These are phyloP conservation scores for Leptocoma aspasia DNA, from an alignment of 2,113 vertebrate genomes.

Conservation along the genomic window DNA sequence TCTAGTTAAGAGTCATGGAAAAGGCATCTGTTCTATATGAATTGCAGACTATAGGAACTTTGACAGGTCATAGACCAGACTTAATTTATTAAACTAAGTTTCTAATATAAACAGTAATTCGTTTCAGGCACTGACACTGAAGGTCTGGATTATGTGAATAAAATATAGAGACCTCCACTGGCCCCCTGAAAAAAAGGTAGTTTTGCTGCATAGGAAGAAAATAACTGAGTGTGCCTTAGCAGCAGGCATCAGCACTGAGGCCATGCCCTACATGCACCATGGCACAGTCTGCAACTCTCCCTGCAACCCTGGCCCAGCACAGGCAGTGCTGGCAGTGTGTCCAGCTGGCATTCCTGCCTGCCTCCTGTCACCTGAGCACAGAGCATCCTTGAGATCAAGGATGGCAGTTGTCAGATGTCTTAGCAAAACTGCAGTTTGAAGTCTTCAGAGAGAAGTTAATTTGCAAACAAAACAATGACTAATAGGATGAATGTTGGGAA, in stretches of 20 bases:
- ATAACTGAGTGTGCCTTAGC: slow-evolving; percentile 16
- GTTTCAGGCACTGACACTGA: slow-evolving; percentile 91
- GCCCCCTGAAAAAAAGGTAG: slow-evolving; percentile 56
- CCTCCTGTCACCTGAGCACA: accelerated
- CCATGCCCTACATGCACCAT: neutral
- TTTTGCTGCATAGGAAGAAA: slow-evolving; percentile 47
- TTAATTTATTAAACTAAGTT: slow-evolving; percentile 99
- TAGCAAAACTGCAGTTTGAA: neutral
- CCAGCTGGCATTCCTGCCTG: neutral
- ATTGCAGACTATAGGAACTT: slow-evolving; percentile 79
- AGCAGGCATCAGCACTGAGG: neutral
- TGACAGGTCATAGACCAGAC: slow-evolving; percentile 90
- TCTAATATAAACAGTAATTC: slow-evolving; percentile 99
- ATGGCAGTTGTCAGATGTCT: neutral
- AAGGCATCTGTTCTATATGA: slow-evolving; percentile 92
- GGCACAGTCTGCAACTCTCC: neutral
- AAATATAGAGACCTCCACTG: slow-evolving; percentile 59
- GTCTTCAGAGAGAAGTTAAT: neutral
- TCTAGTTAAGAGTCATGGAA: slow-evolving; percentile 72
- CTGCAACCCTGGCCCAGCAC: neutral
- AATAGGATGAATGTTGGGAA: neutral
- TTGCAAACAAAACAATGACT: neutral
- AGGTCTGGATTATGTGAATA: slow-evolving; percentile 96
- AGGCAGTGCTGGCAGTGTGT: accelerated
- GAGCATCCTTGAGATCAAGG: neutral